These are phyloP conservation scores for Aleiodes testaceus DNA, from an alignment of 2,888 invertebrate species.

Conservation along the genomic window DNA sequence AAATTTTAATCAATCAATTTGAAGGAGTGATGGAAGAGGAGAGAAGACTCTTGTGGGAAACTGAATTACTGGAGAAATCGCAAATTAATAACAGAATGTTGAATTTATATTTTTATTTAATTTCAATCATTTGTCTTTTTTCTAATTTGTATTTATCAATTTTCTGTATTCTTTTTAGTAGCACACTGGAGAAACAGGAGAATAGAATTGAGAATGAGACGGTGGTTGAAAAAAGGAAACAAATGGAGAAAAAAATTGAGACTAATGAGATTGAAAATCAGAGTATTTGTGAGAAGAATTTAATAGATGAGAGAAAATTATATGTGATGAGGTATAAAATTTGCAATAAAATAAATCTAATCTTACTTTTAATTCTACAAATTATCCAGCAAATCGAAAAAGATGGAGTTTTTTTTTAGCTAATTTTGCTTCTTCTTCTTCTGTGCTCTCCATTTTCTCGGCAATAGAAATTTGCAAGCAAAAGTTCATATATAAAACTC, in stretches of 20 bases:
- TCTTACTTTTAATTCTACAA: no score
- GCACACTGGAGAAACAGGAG: conserved; percentile 44
- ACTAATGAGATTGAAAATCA: conserved; percentile 23
- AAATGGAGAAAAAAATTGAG: conserved; percentile 44
- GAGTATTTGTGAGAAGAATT: conserved; percentile 36
- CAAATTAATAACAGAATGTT: conserved; percentile 44
- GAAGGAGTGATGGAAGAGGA: conserved; percentile 40
- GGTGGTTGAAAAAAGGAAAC: conserved; percentile 16
- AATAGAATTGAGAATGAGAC: conserved; percentile 37
- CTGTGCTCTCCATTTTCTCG: no score
- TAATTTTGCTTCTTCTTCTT: no score
- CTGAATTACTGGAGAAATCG: conserved; percentile 36
- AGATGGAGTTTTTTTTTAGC: neutral
- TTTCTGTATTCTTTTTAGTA: neutral
- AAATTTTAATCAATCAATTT: conserved; percentile 33
- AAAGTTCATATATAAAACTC: neutral
- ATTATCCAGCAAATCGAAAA: neutral
- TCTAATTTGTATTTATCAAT: neutral
- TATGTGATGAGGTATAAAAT: conserved; percentile 47
- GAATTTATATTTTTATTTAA: conserved; percentile 23
- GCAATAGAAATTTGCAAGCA: no score
- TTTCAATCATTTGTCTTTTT: neutral
- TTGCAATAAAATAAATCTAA: no score
- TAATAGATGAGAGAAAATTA: conserved; percentile 46
- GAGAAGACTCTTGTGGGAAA: conserved; percentile 40